phyloP scores from a whole-genome alignment of 1,140 invertebrate species.

The Procambarus clarkii region DNA sequence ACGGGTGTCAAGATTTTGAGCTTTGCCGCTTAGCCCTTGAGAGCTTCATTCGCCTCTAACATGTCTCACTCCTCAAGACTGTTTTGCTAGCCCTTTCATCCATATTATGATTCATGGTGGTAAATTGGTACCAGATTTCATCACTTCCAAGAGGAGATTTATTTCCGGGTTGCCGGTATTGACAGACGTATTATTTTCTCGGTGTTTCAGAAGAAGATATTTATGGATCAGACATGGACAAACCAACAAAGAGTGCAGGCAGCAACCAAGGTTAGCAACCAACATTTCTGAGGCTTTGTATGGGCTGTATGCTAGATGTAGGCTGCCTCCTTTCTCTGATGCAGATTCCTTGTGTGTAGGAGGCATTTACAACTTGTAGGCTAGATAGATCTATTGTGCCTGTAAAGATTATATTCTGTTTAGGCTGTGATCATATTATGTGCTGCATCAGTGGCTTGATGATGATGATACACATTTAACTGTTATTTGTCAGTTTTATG shows the following conservation, averaged over 20 bases:
- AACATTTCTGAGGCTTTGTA: constrained; percentile 9
- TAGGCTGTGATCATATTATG: too few species aligned
- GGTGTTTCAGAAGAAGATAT: constrained; percentile 47
- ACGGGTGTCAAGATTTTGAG: not conserved
- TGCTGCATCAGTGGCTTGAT: too few species aligned
- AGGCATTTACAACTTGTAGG: not conserved
- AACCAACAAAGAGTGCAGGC: constrained; percentile 41
- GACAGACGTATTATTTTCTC: constrained; percentile 29
- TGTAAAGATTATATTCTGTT: too few species aligned
- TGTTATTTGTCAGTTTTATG: too few species aligned
- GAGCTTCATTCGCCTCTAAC: not conserved
- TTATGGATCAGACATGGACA: constrained; percentile 47
- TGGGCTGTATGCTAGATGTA: not conserved
- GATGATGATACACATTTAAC: too few species aligned
- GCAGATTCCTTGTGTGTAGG: not conserved
- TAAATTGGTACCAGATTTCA: constrained; percentile 6
- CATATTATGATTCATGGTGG: constrained; percentile 16
- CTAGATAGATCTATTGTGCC: not conserved
- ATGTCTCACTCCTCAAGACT: not conserved
- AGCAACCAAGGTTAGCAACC: constrained; percentile 43
- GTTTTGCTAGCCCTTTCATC: not conserved
- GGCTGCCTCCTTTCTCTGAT: too few species aligned
- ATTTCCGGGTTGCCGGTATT: constrained; percentile 1
- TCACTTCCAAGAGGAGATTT: constrained; percentile 9
- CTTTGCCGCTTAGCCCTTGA: not conserved